Base-by-base conservation (phyloP, 2,113 vertebrate genomes). In the Hippolais icterina region DNA sequence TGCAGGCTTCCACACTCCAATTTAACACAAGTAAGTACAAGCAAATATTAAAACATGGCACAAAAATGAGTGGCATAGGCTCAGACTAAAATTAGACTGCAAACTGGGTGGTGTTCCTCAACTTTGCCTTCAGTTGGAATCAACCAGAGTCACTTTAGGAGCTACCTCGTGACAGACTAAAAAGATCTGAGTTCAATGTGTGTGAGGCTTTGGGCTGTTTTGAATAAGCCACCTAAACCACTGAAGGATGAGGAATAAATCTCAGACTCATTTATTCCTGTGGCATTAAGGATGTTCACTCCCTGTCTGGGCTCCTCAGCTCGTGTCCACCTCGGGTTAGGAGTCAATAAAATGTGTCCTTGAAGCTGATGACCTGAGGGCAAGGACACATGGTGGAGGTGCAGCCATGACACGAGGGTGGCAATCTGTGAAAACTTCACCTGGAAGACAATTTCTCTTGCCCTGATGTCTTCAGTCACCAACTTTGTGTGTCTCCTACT, bases 301-400 rank as follows among this genome's bases (percentile, higher is more conserved):
- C 10, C 23, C 19, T 59, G 42, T 5, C 33, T 37, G 56, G 11
- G 29, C 80, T 83, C 24, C 42, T 60, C 47, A 24, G 50, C 17
- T 39, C 18, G 2, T 16, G n/a, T 24, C 29, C 54, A 22, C 16
- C 19, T 47, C 0, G 0, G 52, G 41, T 39, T 12, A 29, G 18
- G 31, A 50, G 31, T 71, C 31, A 47, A 16, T 41, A n/a, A 72
- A 42, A 59, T 3, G 0, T 16, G 6, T 61, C 12, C 33, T 56
- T 53, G 61, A 33, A 65, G 60, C 37, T 1, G 3, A 27, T 8
- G 20, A 16, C 10, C 23, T 20, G 39, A 41, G 70, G 22, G 39
- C 39, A 17, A 68, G 29, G 57, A 42, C 29, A 39, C 0, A 0
- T 5, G 25, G 35, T 2, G 6, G 5, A 33, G 44, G 33, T 24